Evolutionary conservation across 2,113 vertebrate genomes (phyloP), one percentile per base, ranked within the genome.

Genomic region (Pithys albifrons): DNA sequence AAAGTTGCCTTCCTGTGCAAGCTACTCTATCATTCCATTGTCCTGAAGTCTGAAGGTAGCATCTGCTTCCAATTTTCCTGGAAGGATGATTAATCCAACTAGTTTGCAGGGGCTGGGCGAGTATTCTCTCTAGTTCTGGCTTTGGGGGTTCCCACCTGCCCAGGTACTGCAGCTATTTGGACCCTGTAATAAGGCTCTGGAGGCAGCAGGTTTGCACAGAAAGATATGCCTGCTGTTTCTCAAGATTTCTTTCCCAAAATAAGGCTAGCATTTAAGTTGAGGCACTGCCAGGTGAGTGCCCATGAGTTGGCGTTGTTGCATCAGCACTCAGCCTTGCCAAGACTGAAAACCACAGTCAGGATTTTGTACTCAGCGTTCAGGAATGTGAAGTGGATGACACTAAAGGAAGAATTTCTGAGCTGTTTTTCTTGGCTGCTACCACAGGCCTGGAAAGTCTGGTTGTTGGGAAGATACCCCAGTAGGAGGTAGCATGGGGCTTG

Each of bases 351-450:
- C 69, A 51, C 84, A 76, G 93, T 88, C 72, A n/a, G 92, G 88
- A 87, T 92, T 96, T 88, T 83, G 41, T 93, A 92, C 91, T 97
- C 87, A 85, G 71, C 3, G 0, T 78, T 97, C 88, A 95, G 96
- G 95, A 97, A 97, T 93, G 91, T 20, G 19, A 90, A 96, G 85
- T 79, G 94, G 89, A 77, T 96, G 79, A 89, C 54, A 77, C 83
- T 46, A 89, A 97, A 80, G 80, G 93, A 96, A 69, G 85, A 87
- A 96, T 92, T 94, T 92, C 33, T 22, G 70, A 92, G 73, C 66
- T 96, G 84, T 88, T 96, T 93, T 91, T 93, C 65, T 95, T 96
- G 92, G 92, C 94, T 93, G 77, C 64, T 66, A 5, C 66, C 52
- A 65, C 69, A 85, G 84, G 41, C 51, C 55, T 82, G 88, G 89